Conservation (phyloP, 2,888 invertebrate genomes). For the Actias luna region DNA sequence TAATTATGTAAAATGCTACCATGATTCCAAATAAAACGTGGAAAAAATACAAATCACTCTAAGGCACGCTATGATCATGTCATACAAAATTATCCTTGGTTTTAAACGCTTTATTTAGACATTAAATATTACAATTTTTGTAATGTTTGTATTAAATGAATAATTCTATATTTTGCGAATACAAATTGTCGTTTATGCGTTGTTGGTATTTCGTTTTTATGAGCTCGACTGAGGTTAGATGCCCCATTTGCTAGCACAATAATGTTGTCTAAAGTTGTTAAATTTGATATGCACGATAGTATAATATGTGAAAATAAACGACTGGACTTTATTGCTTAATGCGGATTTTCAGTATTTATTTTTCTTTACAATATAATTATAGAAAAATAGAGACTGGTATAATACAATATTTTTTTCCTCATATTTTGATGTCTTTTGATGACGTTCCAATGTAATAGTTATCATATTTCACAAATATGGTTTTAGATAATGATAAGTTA, state of each 20-base stretch:
- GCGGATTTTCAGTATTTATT: not conserved
- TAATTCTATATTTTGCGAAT: not conserved
- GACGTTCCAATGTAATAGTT: no score
- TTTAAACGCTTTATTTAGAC: not conserved
- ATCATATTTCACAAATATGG: no score
- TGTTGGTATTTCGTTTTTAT: not conserved
- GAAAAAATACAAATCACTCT: no score
- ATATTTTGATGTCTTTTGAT: no score
- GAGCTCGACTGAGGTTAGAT: not conserved
- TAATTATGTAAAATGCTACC: no score
- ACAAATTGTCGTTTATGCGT: not conserved
- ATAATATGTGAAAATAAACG: not conserved
- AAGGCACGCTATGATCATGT: not conserved
- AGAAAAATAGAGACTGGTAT: not conserved
- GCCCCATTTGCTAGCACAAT: not conserved
- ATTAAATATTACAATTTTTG: not conserved
- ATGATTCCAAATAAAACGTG: no score
- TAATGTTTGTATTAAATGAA: not conserved
- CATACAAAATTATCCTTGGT: not conserved
- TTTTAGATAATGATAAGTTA: no score
- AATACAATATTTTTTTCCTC: no score
- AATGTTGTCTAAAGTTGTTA: not conserved
- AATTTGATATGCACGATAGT: not conserved
- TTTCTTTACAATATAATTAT: not conserved
- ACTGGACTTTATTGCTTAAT: not conserved